Conservation (phyloP, 2,113 vertebrate genomes). For the Asarcornis scutulata region DNA sequence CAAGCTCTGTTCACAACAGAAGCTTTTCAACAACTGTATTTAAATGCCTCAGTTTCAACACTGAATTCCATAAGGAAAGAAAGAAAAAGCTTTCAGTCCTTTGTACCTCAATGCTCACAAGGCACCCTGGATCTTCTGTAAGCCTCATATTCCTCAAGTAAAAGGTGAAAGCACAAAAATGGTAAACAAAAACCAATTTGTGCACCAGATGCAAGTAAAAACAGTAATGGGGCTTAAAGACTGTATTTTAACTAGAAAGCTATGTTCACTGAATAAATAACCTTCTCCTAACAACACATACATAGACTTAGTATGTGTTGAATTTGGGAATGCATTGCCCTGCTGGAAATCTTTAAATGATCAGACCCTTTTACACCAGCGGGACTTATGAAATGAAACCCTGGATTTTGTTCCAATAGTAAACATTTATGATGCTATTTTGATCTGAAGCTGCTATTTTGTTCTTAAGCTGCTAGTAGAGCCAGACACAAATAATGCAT, state of each 20-base stretch:
- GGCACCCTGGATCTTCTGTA: conserved; percentile 19
- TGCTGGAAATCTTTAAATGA: conserved; percentile 50
- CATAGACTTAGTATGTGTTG: not conserved
- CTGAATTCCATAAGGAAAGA: not conserved
- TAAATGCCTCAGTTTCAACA: conserved; percentile 26
- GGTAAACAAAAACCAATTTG: not conserved
- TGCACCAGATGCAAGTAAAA: conserved; percentile 35
- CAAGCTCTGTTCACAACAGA: conserved; percentile 59
- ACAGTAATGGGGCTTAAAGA: conserved; percentile 21
- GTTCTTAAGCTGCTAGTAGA: conserved; percentile 10
- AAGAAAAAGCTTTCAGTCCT: conserved; percentile 25
- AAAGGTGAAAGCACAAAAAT: conserved; percentile 17
- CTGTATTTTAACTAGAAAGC: conserved; percentile 57
- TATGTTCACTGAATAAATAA: conserved; percentile 55
- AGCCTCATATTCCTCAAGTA: not conserved
- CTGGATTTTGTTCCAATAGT: not conserved
- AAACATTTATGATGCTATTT: conserved; percentile 52
- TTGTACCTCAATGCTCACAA: not conserved
- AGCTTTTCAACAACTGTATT: conserved; percentile 67
- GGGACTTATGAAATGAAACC: conserved; percentile 53
- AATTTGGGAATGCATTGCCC: conserved; percentile 23
- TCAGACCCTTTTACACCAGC: conserved; percentile 30
- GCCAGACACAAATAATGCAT: not conserved
- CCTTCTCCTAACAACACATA: not conserved
- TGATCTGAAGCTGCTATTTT: conserved; percentile 50